Percentiles rank a stretch among this genome's conserved stretches.
phyloP scores from a whole-genome alignment of 1,140 invertebrate genomes.

The Lepidurus couesii region DNA sequence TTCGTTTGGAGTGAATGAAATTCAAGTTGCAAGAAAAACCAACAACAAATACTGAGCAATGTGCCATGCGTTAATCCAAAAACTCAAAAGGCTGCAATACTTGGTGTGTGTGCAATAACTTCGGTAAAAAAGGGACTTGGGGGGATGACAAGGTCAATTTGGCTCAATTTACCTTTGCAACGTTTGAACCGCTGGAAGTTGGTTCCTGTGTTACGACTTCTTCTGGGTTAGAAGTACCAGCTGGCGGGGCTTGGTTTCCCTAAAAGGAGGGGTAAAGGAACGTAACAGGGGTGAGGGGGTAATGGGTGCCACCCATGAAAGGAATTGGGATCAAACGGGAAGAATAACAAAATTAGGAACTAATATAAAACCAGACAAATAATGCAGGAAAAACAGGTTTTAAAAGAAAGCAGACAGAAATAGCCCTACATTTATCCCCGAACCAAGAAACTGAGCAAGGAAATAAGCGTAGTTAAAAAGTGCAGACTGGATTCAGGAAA shows the following conservation, averaged over 20 bases:
- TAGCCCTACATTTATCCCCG: not conserved
- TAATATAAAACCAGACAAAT: slow-evolving; percentile 20
- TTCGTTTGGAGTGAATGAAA: too few relatives aligned
- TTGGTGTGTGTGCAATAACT: not conserved
- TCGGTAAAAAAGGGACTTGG: not conserved
- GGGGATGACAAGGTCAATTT: not conserved
- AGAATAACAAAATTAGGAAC: slow-evolving; percentile 25
- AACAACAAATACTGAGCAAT: not conserved
- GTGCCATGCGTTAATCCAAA: not conserved
- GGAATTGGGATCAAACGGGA: not conserved
- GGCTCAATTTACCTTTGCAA: slow-evolving; percentile 25
- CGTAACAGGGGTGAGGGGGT: not conserved
- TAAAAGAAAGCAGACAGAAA: not conserved
- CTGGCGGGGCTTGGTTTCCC: not conserved
- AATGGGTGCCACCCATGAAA: slow-evolving; percentile 23
- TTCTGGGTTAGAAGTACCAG: not conserved
- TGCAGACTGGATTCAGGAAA: not conserved
- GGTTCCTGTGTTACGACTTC: slow-evolving; percentile 28
- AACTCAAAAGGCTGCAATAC: not conserved
- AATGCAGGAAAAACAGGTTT: slow-evolving; percentile 13
- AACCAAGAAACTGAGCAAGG: slow-evolving; percentile 35
- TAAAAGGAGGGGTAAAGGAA: slow-evolving; percentile 15
- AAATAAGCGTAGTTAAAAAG: slow-evolving; percentile 42
- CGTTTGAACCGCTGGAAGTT: slow-evolving; percentile 29
- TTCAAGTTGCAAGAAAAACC: not conserved